Evolutionary conservation across 2,797 vertebrate genomes (phyloP).

Genomic region (Leptodactylus fallax): DNA sequence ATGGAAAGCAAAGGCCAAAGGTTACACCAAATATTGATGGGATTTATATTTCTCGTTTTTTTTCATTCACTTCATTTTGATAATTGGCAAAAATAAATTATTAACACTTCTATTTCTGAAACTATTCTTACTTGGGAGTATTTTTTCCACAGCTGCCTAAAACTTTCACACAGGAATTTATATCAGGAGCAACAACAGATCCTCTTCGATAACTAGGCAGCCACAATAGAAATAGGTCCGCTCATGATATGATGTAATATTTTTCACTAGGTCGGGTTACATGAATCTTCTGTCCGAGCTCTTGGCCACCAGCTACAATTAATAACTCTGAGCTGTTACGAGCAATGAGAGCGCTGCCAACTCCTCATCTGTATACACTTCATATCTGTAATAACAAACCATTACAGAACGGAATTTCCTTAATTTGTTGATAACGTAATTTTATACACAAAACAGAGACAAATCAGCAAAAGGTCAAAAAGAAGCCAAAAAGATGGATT

Average conservation of each 20-base stretch:
- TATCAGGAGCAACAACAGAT: no score
- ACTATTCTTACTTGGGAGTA: no score
- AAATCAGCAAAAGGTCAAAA: no score
- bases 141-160: no score
- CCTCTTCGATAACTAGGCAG: background rate
- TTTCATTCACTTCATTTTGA: no score
- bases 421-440: background rate
- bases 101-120: no score
- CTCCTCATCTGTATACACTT: background rate
- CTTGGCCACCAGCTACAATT: background rate
- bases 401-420: conserved; percentile 2
- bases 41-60: no score
- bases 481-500: background rate
- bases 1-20: no score
- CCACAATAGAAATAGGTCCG: background rate
- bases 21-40: no score
- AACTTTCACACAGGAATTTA: no score
- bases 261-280: background rate
- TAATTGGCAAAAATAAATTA: no score
- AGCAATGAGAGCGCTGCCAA: background rate
- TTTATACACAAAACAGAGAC: background rate
- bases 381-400: conserved; percentile 25
- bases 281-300: background rate
- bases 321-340: background rate
- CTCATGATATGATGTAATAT: background rate